Base-by-base conservation (phyloP, 2,888 invertebrate species). In the Myopa tessellatipennis region DNA sequence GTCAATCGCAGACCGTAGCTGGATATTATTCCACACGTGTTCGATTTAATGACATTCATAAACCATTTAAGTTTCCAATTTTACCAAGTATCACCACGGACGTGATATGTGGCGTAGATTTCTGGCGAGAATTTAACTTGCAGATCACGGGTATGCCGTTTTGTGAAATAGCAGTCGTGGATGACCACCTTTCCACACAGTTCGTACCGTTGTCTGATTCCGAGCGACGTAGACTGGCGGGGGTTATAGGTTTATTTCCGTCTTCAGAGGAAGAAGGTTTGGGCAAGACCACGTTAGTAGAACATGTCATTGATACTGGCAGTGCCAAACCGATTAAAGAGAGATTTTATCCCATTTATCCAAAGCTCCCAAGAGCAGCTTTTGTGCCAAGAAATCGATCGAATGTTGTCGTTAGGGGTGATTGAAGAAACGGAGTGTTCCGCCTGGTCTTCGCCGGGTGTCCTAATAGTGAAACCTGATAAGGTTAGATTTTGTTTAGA, bases 211-310 rank as follows among this genome's bases (percentile, higher is more conserved):
- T 18, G 18, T 16, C n/a, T 12, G 69, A 50, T 4, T n/a, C 50
- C 40, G 7, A 38, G 4, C 14, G 36, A 7, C 52, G 34, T 18
- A 55, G 50, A 14, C 34, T 73, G 26, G 18, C 36, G 4, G 18
- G 38, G 14, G 73, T 38, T 45, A 63, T 73, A 14, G 12, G 18
- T 6, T 50, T 26, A 16, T 74, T 74, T 65, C 65, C 65, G 0
- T 74, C 65, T 0, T 74, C 63, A n/a, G 45, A 63, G 16, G 45
- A 52, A 63, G 52, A 74, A 36, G 65, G 74, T 12, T 18, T 74
- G n/a, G 74, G 74, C 16, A 45, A 16, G 14, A 74, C 74, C 4
- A 63, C 18, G 6, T 14, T 74, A 26, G 65, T 74, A 14, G 36
- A 40, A 63, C 74, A 74, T 14, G 26, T 52, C 4, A 74, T 74